Base-by-base conservation (phyloP, 2,888 invertebrate species). In the Drosophila picticornis region DNA sequence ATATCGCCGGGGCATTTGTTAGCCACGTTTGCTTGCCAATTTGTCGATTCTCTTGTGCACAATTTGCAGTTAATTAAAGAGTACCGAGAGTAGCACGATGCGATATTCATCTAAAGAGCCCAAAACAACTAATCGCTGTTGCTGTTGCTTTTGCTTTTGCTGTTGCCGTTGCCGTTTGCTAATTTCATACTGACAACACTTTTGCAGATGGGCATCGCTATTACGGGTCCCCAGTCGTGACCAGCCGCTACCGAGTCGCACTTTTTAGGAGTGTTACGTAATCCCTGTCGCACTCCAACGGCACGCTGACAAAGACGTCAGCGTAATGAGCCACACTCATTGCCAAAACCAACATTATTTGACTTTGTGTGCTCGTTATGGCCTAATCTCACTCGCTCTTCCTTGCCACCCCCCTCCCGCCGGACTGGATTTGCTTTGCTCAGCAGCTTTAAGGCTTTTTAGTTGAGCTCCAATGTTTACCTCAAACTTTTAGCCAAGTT, bases 301-400 rank as follows among this genome's bases (percentile, higher is more conserved):
- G 63, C 58, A 69, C 48, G 36, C 61, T 67, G 59, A 57, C 56
- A 32, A 57, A 63, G 71, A 66, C 66, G 32, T 63, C 56, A 31
- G 60, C 59, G 56, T 89, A 84, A 87, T 83, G 83, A 84, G 80
- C 63, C 88, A 63, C 77, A 80, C 78, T 81, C 81, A 77, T 71
- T 69, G 48, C 67, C 51, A 51, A 61, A 84, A 81, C 64, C 52
- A 51, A 63, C 82, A 81, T 75, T 75, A 80, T 77, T 83, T 77
- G 76, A 55, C 69, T 78, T 57, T 71, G 65, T 66, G 56, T 22
- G 61, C 80, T 75, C 80, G 60, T 71, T 80, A 80, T 46, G 60
- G 32, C 50, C 74, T 59, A 36, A 53, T 36, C 40, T 43, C 38
- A 19, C 34, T 34, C 48, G 38, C 40, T 16, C 34, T 19, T 16